These are phyloP conservation scores for Hyla sarda DNA, from an alignment of 2,113 vertebrate species.

Conservation along the genomic window DNA sequence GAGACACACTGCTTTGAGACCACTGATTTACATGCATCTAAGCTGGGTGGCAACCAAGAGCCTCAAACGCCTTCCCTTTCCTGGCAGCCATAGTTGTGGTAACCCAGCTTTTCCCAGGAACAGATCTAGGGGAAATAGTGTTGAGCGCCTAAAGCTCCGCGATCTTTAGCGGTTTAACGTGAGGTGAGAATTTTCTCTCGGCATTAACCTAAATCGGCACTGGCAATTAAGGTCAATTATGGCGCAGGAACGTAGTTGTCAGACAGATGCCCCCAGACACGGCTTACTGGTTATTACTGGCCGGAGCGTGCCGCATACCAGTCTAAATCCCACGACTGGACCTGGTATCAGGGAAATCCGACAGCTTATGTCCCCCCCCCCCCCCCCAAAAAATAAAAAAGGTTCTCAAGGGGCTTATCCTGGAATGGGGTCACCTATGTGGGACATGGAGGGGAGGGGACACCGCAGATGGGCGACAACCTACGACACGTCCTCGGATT, in stretches of 20 bases:
- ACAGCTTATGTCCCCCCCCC: background rate
- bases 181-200: background rate
- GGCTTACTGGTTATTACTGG: background rate
- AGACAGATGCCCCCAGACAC: background rate
- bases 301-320: background rate
- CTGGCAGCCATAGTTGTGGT: background rate
- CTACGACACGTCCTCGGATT: background rate
- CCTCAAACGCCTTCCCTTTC: too few relatives aligned
- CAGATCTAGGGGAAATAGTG: background rate
- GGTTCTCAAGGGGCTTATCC: background rate
- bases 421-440: background rate
- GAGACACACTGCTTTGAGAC: too few relatives aligned
- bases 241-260: background rate
- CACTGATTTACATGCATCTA: too few relatives aligned
- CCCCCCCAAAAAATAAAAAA: too few relatives aligned
- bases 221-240: background rate
- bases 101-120: background rate
- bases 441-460: too few relatives aligned
- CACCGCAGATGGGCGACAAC: background rate
- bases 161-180: background rate
- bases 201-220: constrained; percentile 9
- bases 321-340: background rate
- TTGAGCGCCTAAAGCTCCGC: background rate
- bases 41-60: background rate
- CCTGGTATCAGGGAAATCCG: background rate